These are phyloP conservation scores for Nannobrachium achirus DNA, from an alignment of 2,113 vertebrate species.

Conservation along the genomic window DNA sequence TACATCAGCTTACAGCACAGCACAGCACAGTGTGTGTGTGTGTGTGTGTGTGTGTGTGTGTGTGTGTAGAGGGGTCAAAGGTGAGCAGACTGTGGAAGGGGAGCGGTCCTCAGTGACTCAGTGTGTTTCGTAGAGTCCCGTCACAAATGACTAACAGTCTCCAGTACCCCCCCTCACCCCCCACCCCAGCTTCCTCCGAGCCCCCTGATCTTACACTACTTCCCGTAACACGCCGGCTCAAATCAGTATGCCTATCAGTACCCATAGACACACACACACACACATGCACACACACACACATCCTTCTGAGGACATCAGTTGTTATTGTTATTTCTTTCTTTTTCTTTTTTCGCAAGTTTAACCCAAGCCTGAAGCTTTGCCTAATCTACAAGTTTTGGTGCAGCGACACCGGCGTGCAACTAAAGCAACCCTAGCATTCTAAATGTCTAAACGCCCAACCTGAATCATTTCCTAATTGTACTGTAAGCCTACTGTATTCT, in stretches of 20 bases:
- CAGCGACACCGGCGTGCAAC: too few relatives aligned
- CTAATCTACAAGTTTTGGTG: too few relatives aligned
- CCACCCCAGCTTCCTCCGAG: conserved; percentile 62
- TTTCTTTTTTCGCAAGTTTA: too few relatives aligned
- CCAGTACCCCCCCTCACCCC: conserved; percentile 22
- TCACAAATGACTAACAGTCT: conserved; percentile 45
- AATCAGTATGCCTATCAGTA: conserved; percentile 24
- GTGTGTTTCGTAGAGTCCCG: conserved; percentile 8
- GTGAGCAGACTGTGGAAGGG: background rate
- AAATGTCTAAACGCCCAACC: too few relatives aligned
- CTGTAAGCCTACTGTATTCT: too few relatives aligned
- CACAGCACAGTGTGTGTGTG: conserved; percentile 25
- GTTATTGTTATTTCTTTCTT: too few relatives aligned
- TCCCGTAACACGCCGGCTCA: conserved; percentile 60
- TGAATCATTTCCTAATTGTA: too few relatives aligned
- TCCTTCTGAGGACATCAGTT: too few relatives aligned
- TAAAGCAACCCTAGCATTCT: too few relatives aligned
- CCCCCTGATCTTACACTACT: conserved; percentile 59
- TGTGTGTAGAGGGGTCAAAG: conserved; percentile 14
- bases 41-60: conserved; percentile 25
- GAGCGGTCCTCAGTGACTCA: conserved; percentile 28
- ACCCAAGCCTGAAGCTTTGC: too few relatives aligned
- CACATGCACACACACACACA: conserved; percentile 6
- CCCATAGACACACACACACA: conserved; percentile 7
- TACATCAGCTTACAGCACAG: conserved; percentile 40